These are phyloP conservation scores for Eubasilissa splendida DNA, from an alignment of 2,888 invertebrate species.

Conservation along the genomic window DNA sequence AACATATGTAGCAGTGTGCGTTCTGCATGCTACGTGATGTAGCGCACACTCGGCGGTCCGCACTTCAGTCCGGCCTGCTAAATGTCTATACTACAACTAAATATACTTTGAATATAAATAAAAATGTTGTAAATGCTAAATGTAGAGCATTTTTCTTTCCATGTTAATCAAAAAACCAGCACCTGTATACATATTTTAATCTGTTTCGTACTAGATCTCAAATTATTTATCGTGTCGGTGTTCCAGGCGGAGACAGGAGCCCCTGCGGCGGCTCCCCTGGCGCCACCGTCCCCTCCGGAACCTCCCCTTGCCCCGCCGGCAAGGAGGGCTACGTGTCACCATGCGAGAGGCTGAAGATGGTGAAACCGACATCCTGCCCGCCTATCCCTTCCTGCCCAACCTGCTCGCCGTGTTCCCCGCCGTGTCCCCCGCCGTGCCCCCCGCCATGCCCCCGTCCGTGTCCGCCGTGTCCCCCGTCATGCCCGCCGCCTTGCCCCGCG, in stretches of 20 bases:
- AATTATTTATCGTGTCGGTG: too few species aligned
- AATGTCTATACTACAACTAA: too few species aligned
- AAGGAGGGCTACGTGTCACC: not conserved
- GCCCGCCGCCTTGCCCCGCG: not conserved
- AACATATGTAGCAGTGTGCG: too few species aligned
- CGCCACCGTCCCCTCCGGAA: not conserved
- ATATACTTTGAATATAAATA: too few species aligned
- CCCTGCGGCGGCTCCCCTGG: constrained; percentile 15
- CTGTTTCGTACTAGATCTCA: too few species aligned
- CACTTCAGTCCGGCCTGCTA: too few species aligned
- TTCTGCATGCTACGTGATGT: too few species aligned
- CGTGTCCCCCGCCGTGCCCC: constrained; percentile 21
- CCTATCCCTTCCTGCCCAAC: not conserved
- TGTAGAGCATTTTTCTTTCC: too few species aligned
- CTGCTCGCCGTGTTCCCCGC: not conserved
- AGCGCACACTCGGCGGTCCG: too few species aligned
- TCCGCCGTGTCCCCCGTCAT: not conserved
- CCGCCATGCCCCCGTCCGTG: constrained; percentile 63
- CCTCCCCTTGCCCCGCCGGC: not conserved
- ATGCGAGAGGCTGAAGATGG: not conserved
- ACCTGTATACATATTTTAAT: too few species aligned
- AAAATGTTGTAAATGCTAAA: too few species aligned
- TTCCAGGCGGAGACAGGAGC: not conserved
- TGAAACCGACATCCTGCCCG: not conserved
- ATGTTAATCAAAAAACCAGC: too few species aligned